These are phyloP conservation scores for Sebastes wilsoni DNA, from an alignment of 2,797 vertebrate genomes.

Conservation along the genomic window DNA sequence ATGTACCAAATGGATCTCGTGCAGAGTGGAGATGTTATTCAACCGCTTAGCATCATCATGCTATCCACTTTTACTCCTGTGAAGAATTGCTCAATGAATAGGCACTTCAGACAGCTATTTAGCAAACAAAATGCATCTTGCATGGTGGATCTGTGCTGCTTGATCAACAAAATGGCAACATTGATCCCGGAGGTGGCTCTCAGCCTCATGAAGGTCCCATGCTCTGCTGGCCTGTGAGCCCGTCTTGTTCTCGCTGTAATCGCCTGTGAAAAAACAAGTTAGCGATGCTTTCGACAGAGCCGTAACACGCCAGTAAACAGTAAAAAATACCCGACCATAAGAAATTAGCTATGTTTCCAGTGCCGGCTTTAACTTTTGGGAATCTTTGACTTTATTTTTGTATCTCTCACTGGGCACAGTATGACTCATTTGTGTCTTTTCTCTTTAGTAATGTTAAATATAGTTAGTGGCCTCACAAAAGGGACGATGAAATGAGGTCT, in stretches of 20 bases:
- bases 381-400: slow-evolving; percentile 41
- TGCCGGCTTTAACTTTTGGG: slow-evolving; percentile 14
- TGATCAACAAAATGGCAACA: slow-evolving; percentile 79
- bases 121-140: slow-evolving; percentile 81
- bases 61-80: slow-evolving; percentile 72
- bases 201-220: slow-evolving; percentile 79
- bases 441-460: background rate
- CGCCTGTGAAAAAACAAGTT: slow-evolving; percentile 79
- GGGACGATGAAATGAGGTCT: background rate
- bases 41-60: slow-evolving; percentile 64
- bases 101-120: slow-evolving; percentile 67
- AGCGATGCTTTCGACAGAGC: slow-evolving; percentile 70
- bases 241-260: slow-evolving; percentile 78
- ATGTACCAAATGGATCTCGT: slow-evolving; percentile 47
- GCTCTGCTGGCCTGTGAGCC: slow-evolving; percentile 73
- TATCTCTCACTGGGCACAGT: slow-evolving; percentile 18
- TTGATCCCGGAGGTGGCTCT: slow-evolving; percentile 78
- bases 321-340: slow-evolving; percentile 65
- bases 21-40: slow-evolving; percentile 69
- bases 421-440: slow-evolving; percentile 2
- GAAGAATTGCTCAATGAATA: slow-evolving; percentile 80
- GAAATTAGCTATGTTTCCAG: slow-evolving; percentile 77
- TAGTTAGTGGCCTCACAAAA: background rate
- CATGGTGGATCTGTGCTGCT: slow-evolving; percentile 75
- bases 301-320: slow-evolving; percentile 42